phyloP scores from a whole-genome alignment of 2,113 vertebrate genomes.

The Gobius niger region DNA sequence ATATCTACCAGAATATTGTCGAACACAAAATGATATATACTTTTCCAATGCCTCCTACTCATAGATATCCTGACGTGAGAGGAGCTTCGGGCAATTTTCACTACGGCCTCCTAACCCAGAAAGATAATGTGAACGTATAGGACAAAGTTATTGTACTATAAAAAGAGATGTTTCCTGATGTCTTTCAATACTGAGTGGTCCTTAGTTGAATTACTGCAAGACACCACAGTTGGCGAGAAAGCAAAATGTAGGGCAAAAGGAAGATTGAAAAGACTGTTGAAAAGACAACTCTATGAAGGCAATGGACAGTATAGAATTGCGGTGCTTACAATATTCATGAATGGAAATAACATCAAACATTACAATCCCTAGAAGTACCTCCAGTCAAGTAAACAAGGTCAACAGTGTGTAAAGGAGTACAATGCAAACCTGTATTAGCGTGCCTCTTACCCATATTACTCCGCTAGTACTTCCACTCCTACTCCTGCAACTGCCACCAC shows the following conservation, averaged over 20 bases:
- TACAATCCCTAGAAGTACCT: too few species aligned
- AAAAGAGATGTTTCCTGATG: neutral
- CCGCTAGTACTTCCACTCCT: too few species aligned
- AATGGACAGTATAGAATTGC: neutral
- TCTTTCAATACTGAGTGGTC: neutral
- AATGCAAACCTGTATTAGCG: too few species aligned
- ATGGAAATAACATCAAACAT: too few species aligned
- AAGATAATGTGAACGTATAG: constrained; percentile 18
- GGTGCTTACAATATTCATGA: too few species aligned
- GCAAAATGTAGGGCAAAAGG: neutral
- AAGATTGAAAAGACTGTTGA: neutral
- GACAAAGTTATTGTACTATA: neutral
- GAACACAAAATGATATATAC: neutral
- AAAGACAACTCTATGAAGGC: constrained; percentile 3
- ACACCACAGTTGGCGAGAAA: neutral
- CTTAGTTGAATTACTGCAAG: neutral
- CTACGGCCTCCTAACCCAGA: constrained; percentile 37
- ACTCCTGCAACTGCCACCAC: neutral
- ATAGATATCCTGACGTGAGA: neutral
- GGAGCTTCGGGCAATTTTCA: constrained; percentile 22
- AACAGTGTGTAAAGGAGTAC: too few species aligned
- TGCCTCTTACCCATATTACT: too few species aligned
- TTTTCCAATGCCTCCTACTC: neutral
- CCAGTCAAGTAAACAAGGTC: too few species aligned
- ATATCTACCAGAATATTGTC: too few species aligned